Evolutionary conservation across 2,888 invertebrate genomes (phyloP), one percentile per base, ranked within the genome.

Genomic region (Erannis defoliaria): DNA sequence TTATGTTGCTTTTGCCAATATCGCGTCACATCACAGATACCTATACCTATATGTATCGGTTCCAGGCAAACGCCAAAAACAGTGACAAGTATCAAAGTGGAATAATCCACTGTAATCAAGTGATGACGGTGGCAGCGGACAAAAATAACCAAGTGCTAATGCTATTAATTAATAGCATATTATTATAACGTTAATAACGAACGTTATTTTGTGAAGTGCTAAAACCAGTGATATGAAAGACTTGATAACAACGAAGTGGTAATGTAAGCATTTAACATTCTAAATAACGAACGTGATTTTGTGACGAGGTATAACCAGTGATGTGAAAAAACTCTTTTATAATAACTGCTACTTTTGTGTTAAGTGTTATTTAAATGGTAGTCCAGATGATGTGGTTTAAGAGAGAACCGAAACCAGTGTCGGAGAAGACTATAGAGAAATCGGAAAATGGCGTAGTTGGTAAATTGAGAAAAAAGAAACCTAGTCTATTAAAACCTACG

Each of bases 311-410:
- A 35, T 14, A n/a, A 50, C 16, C 5, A 58, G 53, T 23, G 45
- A 38, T 35, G 57, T 40, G 55, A 43, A 40, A 10, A 61, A 46
- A 10, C 1, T 9, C 12, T 16, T 54, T 26, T 48, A 23, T 19
- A 8, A 55, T 33, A 55, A 53, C 23, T 5, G 31, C n/a, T 46
- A 46, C n/a, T 31, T 38, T 33, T 19, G 48, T 42, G 43, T 14
- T 37, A 50, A 62, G 49, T 70, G 68, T 51, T 66, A 68, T 62
- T 51, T 58, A 63, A 58, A 63, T 63, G 64, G 53, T 63, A 66
- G 63, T 71, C 64, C 82, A 78, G 57, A 92, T 90, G 91, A 92
- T 92, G 93, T 92, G 92, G 92, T 92, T 92, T 66, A 93, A 90
- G 73, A 77, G 91, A 73, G 92, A 92, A 66, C 85, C 91, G 64